phyloP scores from a whole-genome alignment of 1,140 invertebrate genomes.

The Trichoplusia ni region DNA sequence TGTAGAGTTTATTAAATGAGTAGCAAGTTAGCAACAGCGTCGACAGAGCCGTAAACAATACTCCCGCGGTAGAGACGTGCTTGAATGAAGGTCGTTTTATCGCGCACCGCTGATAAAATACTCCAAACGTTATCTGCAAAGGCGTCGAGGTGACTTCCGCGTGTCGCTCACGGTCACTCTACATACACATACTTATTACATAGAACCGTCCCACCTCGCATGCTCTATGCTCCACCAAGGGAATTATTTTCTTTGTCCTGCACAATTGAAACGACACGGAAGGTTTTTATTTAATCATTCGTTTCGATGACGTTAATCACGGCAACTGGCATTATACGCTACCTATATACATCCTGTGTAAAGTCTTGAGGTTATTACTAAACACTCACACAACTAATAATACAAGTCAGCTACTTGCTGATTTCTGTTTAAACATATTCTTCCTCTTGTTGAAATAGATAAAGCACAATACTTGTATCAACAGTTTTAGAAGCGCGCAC shows the following conservation, averaged over 20 bases:
- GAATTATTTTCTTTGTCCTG: neutral
- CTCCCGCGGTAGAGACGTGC: constrained; percentile 39
- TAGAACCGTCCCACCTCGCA: neutral
- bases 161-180: constrained; percentile 58
- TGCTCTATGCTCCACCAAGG: neutral
- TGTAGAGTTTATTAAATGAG: neutral
- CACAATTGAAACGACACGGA: neutral
- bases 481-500: constrained; percentile 36
- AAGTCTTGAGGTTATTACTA: no score
- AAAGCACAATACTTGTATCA: neutral
- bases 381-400: no score
- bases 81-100: constrained; percentile 66
- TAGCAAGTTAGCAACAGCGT: neutral
- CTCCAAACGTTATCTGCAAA: constrained; percentile 77
- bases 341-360: no score
- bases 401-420: no score
- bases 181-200: constrained; percentile 34
- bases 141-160: constrained; percentile 67
- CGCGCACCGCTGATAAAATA: constrained; percentile 71
- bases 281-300: neutral
- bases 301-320: neutral
- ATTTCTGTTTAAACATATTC: no score
- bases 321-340: neutral
- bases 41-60: neutral
- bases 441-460: no score